Conservation (phyloP, 2,797 vertebrate genomes). For the Brachyalestes nurse region DNA sequence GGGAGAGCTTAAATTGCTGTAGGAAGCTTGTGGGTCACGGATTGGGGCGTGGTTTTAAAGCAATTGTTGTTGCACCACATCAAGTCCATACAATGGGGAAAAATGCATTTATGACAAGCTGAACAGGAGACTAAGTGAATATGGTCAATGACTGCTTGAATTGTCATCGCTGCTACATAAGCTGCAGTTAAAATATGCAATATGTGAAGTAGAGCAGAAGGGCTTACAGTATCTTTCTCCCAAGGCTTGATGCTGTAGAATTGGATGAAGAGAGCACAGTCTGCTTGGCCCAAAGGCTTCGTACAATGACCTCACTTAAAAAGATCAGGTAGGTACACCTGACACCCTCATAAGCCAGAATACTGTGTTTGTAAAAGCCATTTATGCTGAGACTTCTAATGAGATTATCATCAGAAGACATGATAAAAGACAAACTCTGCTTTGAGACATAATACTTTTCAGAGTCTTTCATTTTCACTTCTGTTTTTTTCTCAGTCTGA, state of each 20-base stretch:
- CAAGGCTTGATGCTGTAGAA: conserved; percentile 77
- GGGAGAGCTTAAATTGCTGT: neutral
- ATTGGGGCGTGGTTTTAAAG: neutral
- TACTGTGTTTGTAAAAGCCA: neutral
- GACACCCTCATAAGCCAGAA: neutral
- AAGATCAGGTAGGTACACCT: conserved; percentile 75
- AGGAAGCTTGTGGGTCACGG: neutral
- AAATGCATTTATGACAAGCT: neutral
- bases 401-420: neutral
- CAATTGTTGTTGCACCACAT: neutral
- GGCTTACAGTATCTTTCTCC: conserved; percentile 1
- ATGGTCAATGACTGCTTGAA: neutral
- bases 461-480: neutral
- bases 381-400: neutral
- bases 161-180: conserved; percentile 5
- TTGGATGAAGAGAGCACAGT: conserved; percentile 65
- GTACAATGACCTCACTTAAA: conserved; percentile 67
- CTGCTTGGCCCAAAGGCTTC: conserved; percentile 70
- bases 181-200: neutral
- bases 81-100: neutral
- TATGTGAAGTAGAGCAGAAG: conserved; percentile 36
- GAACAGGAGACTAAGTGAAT: neutral
- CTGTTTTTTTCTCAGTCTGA: conserved; percentile 73
- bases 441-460: neutral
- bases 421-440: neutral